Percentiles rank a stretch among this genome's conserved stretches.
phyloP scores from a whole-genome alignment of 2,888 invertebrate genomes.

The Ptycholaimellus sp. region DNA sequence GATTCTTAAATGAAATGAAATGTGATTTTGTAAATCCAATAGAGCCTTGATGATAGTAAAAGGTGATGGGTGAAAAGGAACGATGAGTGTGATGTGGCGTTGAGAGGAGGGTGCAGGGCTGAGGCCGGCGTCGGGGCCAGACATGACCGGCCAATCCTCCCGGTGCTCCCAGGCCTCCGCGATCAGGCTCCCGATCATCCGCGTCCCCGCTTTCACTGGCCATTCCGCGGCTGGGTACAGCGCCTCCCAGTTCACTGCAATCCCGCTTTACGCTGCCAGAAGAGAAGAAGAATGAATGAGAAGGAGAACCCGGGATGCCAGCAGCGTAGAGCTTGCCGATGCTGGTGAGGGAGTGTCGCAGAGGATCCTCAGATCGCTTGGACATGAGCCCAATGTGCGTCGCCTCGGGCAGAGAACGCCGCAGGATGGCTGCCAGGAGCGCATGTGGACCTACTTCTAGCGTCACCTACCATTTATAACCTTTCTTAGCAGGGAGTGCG shows the following conservation, averaged over 20 bases:
- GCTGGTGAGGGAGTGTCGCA: too few species aligned
- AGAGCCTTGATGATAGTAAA: too few species aligned
- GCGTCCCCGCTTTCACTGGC: background rate
- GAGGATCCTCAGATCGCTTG: too few species aligned
- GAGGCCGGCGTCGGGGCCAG: background rate
- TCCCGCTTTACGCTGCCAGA: background rate
- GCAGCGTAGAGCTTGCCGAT: constrained; percentile 48
- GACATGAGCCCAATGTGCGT: too few species aligned
- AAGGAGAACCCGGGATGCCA: too few species aligned
- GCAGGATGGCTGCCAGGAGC: constrained; percentile 70
- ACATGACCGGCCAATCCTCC: background rate
- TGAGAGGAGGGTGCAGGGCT: too few species aligned
- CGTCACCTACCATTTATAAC: constrained; percentile 61
- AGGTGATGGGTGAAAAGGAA: too few species aligned
- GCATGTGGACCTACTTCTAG: constrained; percentile 83
- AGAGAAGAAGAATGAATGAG: too few species aligned
- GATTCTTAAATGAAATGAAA: too few species aligned
- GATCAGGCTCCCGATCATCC: background rate
- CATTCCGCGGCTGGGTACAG: background rate
- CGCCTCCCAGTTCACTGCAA: background rate
- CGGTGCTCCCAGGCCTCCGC: background rate
- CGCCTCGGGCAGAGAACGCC: constrained; percentile 49
- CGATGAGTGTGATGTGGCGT: too few species aligned
- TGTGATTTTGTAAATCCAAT: too few species aligned
- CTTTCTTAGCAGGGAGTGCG: too few species aligned